Percentiles rank a stretch among this genome's conserved stretches.
Conservation (phyloP, 1,140 invertebrate species). For the Nasonia giraulti region DNA sequence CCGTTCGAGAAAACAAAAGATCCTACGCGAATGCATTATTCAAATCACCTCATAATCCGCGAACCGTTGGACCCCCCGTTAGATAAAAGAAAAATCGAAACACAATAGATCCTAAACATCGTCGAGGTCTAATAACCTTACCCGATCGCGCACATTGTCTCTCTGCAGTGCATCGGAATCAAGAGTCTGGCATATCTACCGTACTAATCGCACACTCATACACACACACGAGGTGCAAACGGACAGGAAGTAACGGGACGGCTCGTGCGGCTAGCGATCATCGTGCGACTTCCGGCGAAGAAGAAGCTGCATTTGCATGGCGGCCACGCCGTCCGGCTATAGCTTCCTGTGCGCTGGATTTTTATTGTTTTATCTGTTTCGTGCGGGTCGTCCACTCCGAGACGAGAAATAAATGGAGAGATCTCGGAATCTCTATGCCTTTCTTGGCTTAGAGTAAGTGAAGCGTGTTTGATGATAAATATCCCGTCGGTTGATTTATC, state of each 20-base stretch:
- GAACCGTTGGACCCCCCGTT: neutral
- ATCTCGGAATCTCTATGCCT: neutral
- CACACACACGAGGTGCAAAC: conserved; percentile 11
- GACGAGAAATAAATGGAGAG: neutral
- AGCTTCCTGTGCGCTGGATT: neutral
- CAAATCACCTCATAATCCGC: neutral
- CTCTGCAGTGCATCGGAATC: neutral
- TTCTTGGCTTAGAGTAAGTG: no score
- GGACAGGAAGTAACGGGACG: conserved; percentile 70
- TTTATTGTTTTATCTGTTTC: no score
- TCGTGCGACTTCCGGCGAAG: conserved; percentile 63
- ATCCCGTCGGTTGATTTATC: no score
- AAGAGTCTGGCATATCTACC: neutral
- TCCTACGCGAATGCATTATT: neutral
- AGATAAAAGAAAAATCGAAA: neutral
- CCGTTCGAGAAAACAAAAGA: neutral
- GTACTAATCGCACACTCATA: conserved; percentile 46
- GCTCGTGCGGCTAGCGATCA: conserved; percentile 54
- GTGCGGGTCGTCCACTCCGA: no score
- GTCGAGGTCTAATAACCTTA: conserved; percentile 1
- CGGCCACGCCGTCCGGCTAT: conserved; percentile 51
- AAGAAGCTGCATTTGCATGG: conserved; percentile 54
- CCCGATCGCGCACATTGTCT: conserved; percentile 18
- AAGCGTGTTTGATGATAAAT: no score
- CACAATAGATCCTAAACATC: neutral